A percentile compares a stretch with the other conserved stretches of the same genome.
Conservation (phyloP, 2,113 vertebrate genomes). For the Cephalopterus ornatus region DNA sequence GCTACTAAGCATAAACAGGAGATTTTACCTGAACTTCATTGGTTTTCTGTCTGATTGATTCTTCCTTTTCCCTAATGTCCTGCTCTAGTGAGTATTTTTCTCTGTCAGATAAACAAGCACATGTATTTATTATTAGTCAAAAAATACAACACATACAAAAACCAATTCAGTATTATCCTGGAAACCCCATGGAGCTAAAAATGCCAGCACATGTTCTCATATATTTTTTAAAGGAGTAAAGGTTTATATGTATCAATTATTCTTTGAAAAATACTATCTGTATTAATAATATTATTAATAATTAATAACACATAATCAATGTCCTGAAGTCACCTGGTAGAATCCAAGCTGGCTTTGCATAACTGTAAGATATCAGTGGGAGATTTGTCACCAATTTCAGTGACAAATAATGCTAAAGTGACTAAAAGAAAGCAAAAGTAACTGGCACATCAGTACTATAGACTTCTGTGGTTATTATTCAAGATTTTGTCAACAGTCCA, state of each 20-base stretch:
- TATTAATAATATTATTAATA: too few relatives aligned
- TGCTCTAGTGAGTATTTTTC: constrained; percentile 94
- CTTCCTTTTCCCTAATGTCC: constrained; percentile 94
- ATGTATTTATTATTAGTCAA: not conserved
- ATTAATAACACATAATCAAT: not conserved
- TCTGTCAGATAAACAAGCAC: constrained; percentile 62
- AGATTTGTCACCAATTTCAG: not conserved
- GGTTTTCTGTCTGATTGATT: constrained; percentile 90
- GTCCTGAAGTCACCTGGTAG: not conserved
- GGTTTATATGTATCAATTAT: not conserved
- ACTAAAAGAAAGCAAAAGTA: not conserved
- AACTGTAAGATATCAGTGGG: not conserved
- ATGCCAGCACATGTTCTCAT: not conserved
- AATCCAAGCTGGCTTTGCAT: not conserved
- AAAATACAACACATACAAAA: not conserved
- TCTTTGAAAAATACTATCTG: not conserved
- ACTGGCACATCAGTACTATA: not conserved
- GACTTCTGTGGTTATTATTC: not conserved
- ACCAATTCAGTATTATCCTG: not conserved
- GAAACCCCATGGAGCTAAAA: not conserved
- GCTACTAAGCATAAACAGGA: not conserved
- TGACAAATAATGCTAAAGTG: not conserved
- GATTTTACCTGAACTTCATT: constrained; percentile 89
- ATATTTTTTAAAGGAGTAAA: not conserved
- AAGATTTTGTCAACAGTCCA: not conserved